Base-by-base conservation (phyloP, 2,797 vertebrate genomes). In the Petrocephalus schoutedeni region DNA sequence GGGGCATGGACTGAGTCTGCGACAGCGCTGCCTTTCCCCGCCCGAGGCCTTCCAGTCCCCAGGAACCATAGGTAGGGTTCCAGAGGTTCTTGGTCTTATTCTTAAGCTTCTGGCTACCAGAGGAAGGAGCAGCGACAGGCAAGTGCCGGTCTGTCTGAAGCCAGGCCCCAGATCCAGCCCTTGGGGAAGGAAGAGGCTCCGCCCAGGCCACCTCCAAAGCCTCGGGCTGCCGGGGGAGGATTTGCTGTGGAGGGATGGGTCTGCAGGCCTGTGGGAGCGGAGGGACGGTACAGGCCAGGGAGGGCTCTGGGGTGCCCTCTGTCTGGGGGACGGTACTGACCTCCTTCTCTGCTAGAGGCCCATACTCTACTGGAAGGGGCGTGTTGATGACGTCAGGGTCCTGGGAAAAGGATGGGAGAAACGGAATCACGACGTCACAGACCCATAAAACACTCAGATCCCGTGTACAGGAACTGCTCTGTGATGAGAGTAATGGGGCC, bases 11-110 rank as follows among this genome's bases (percentile, higher is more conserved):
- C 92, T 95, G 95, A 89, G 95, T 96, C 64, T 96, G 96, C 88
- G 93, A 93, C 71, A 96, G 90, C 0, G 92, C 90, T 86, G 95
- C 95, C 93, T 95, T 96, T 21, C 94, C 93, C 41, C 92, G 94
- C 88, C 94, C 94, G 88, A 95, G 95, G 91, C 92, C 97, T 89
- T 98, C 97, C 91, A 97, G 92, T 87, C 97, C 95, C 97, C 97
- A 98, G 0, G 98, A 98, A 54, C 96, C 97, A 0, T 97, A 98
- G 0, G 97, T 98, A 87, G 97, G 98, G 94, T 99, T 98, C 97
- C 97, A 99, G 89, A 98, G 95, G 88, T 97, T 98, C 94, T 97
- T 97, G 0, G 96, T 97, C 94, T 98, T 97, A 93, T 98, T 98
- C 92, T 97, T 97, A 90, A 97, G 91, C 94, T 93, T 97, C 91